Conservation (phyloP, 2,113 vertebrate species). For the Scartelaos histophorus region DNA sequence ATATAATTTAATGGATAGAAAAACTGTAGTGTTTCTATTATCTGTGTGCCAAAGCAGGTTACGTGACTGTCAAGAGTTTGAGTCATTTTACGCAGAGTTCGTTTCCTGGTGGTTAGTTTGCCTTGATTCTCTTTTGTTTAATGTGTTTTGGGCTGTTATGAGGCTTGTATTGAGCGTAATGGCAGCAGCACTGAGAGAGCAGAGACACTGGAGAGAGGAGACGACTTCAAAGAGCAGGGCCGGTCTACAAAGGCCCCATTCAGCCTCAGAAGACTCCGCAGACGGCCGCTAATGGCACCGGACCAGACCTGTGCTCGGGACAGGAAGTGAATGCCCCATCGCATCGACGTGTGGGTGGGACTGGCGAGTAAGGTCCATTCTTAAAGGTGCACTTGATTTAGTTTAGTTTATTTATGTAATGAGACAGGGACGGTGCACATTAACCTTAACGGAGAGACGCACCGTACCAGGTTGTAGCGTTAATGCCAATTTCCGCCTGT, state of each 20-base stretch:
- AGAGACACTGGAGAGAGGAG: constrained; percentile 36
- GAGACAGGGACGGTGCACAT: no score
- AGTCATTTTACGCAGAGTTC: background rate
- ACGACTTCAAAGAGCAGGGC: constrained; percentile 51
- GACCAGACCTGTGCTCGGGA: constrained; percentile 27
- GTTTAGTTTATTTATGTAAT: no score
- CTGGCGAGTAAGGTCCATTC: constrained; percentile 14
- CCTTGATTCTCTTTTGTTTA: background rate
- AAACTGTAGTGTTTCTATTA: no score
- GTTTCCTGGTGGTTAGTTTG: background rate
- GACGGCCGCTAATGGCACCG: constrained; percentile 39
- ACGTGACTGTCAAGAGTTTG: background rate
- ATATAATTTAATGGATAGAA: no score
- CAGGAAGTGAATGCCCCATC: constrained; percentile 27
- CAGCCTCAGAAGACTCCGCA: constrained; percentile 51
- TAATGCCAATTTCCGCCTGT: no score
- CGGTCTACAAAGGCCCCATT: constrained; percentile 46
- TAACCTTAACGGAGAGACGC: no score
- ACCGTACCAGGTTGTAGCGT: no score
- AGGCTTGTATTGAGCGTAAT: constrained; percentile 24
- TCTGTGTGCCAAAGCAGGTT: no score
- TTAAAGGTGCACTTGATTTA: background rate
- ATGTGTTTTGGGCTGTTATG: constrained; percentile 29
- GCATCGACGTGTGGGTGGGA: constrained; percentile 3
- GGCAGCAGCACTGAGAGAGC: constrained; percentile 23